These are phyloP conservation scores for Eulimnadia texana DNA, from an alignment of 1,140 invertebrate genomes.

Conservation along the genomic window DNA sequence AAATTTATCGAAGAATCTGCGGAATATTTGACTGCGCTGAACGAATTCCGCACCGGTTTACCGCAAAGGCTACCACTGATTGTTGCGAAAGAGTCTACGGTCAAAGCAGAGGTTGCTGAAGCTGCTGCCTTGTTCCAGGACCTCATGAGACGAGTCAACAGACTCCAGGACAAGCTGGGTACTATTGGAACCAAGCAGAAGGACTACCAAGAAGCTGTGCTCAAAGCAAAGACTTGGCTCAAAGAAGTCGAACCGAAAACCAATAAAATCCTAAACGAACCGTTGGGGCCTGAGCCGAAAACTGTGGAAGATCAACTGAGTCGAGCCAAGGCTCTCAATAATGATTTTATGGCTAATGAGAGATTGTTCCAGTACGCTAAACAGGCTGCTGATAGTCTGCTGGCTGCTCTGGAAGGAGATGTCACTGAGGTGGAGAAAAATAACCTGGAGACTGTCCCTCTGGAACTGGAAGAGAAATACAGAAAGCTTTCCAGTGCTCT, in stretches of 20 bases:
- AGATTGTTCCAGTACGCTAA: conserved; percentile 65
- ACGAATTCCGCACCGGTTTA: conserved; percentile 66
- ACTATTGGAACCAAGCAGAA: conserved; percentile 59
- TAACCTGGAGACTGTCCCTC: conserved; percentile 59
- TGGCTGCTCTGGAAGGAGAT: conserved; percentile 62
- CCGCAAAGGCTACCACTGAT: conserved; percentile 64
- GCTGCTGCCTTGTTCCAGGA: conserved; percentile 37
- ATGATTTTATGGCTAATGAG: conserved; percentile 70
- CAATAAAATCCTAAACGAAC: conserved; percentile 36
- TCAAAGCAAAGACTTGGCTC: conserved; percentile 69
- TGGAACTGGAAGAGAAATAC: conserved; percentile 61
- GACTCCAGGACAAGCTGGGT: conserved; percentile 58
- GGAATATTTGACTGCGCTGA: conserved; percentile 63
- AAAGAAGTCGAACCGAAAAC: conserved; percentile 63
- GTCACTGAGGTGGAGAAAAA: conserved; percentile 57
- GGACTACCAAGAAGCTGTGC: conserved; percentile 67
- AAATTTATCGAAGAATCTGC: conserved; percentile 89
- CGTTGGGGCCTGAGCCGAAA: conserved; percentile 63
- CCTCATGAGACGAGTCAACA: conserved; percentile 54
- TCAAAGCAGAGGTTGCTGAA: conserved; percentile 50
- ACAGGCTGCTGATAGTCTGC: conserved; percentile 48
- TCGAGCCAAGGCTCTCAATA: conserved; percentile 66
- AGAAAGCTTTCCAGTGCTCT: conserved; percentile 51
- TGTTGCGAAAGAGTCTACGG: conserved; percentile 51
- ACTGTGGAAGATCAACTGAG: conserved; percentile 74